Evolutionary conservation across 2,888 invertebrate genomes (phyloP), one percentile per base, ranked within the genome.

Genomic region (Peribatodes rhomboidaria): DNA sequence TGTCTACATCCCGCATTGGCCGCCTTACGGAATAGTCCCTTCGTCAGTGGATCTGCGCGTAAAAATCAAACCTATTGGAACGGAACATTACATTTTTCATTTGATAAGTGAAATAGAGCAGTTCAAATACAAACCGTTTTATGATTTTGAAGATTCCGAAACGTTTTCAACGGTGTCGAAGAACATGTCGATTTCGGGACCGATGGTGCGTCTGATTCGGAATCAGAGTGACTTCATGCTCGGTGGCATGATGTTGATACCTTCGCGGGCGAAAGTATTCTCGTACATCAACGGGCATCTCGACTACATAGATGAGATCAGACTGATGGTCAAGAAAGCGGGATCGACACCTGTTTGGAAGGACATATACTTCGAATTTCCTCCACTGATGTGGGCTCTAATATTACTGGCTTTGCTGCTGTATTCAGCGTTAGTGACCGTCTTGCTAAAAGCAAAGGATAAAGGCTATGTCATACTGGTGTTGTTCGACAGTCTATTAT

Each of bases 1-100:
- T 31, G 79, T 80, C 0, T 73, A 76, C 1, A 61, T 80, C 0
- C 55, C 83, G 0, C 78, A 89, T 50, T 80, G 83, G 73, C 86
- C 88, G 11, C 90, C 89, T 0, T 86, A 76, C 44, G 64, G 68
- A 0, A 74, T 87, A 2, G 63, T 84, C 41, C 80, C 76, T 10
- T 10, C 42, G 14, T 53, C 18, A 52, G 44, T 20, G 2, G 11
- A 31, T 27, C 47, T 62, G 1, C 4, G 41, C 16, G 9, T 41
- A 7, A 14, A 16, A 4, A 13, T 20, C 6, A 14, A 37, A 31
- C 6, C 35, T 8, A 50, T 59, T 16, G 85, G 84, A 11, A 65
- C 73, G 0, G 85, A 85, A 53, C 79, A 82, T 59, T 76, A 74
- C 33, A 65, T 79, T 6, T 68, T 90, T 6, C 37, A 78, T 11